Base-by-base conservation (phyloP, 2,888 invertebrate species). In the Herminia tarsipennalis region DNA sequence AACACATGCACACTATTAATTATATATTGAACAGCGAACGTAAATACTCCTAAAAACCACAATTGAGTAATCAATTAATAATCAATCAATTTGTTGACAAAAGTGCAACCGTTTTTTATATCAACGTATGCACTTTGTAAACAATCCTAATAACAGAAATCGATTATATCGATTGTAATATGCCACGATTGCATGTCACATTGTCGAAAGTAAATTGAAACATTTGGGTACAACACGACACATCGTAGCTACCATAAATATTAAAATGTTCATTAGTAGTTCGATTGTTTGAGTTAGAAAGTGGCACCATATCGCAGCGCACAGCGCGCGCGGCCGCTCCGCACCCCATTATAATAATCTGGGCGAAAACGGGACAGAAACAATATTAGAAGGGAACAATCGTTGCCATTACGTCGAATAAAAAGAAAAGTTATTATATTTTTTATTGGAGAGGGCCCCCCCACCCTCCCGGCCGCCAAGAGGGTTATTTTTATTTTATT, bases 361-460 rank as follows among this genome's bases (percentile, higher is more conserved):
- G 78, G 65, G 82, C 69, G 76, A 71, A 78, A 87, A 76, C 73
- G 81, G 73, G 88, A 88, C 78, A 66, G 82, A 81, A 83, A 83
- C 79, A 78, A 74, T 77, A 86, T 88, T 85, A 87, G 85, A 87
- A 83, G 73, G 79, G 83, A 83, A 86, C 88, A 85, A 85, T 83
- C 87, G 88, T 82, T 82, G 86, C 87, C 86, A 89, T 89, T 89
- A 89, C 83, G 88, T 79, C 86, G 87, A 88, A 89, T 88, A 88
- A 89, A 90, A 89, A 90, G 90, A 90, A 89, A 90, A 90, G 91
- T 90, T 90, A 91, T 91, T 90, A 89, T 91, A 91, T 90, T 90
- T 90, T 90, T 90, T 88, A 86, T 89, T 86, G 86, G 86, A 84
- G 86, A 81, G 89, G 88, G 88, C 86, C 66, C 85, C 85, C 84